A percentile compares a stretch with the other conserved stretches of the same genome.
Conservation (phyloP, 1,140 invertebrate genomes). For the Penaeus vannamei region DNA sequence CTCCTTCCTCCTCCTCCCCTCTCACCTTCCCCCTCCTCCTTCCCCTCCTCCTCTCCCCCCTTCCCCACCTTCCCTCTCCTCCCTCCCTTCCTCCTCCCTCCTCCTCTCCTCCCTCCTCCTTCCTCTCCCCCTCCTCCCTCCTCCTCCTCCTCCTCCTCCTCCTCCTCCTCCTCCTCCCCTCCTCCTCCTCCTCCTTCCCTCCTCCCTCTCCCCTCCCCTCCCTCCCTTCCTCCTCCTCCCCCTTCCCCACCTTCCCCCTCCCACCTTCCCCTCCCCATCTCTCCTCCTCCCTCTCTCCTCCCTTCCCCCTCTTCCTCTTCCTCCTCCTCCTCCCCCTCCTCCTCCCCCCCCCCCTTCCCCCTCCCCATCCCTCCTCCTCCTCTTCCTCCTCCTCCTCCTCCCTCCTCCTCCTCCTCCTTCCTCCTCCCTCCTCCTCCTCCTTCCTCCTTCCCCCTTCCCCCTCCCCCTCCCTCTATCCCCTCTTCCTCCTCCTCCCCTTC, state of each 20-base stretch:
- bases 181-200: neutral
- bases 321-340: neutral
- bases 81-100: neutral
- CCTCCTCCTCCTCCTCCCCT: neutral
- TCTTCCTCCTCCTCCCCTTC: neutral
- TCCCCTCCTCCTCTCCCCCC: neutral
- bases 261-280: neutral
- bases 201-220: neutral
- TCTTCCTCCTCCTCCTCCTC: neutral
- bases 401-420: neutral
- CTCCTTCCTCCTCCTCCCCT: neutral
- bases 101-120: neutral
- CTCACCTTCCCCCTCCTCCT: neutral
- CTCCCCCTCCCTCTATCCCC: neutral
- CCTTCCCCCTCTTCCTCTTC: neutral
- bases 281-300: neutral
- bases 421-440: neutral
- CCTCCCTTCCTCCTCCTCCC: neutral
- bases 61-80: neutral
- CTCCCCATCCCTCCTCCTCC: neutral
- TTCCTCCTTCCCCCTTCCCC: neutral
- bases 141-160: neutral
- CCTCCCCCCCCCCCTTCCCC: neutral
- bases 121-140: neutral
- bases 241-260: neutral